Percentiles rank a stretch among this genome's conserved stretches.
phyloP scores from a whole-genome alignment of 2,797 vertebrate genomes.

The Telmatherina bonti region DNA sequence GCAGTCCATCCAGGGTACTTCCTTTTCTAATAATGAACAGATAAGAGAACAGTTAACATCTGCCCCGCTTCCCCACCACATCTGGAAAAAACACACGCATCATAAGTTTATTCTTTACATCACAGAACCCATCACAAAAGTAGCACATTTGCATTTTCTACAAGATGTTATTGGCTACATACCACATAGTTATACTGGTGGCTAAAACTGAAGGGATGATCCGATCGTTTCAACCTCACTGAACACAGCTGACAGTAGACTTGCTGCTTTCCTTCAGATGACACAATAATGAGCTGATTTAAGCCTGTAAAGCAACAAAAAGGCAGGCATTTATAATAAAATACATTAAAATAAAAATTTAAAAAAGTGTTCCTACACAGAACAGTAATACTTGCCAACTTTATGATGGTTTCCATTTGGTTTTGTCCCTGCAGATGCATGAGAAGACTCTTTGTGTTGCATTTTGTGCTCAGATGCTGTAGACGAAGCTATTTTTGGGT shows the following conservation, averaged over 20 bases:
- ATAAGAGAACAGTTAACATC: too few relatives aligned
- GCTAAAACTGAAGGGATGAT: neutral
- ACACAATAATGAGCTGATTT: slow-evolving; percentile 44
- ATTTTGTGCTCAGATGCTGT: neutral
- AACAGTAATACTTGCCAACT: slow-evolving; percentile 56
- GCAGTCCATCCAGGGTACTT: slow-evolving; percentile 37
- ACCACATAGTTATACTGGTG: slow-evolving; percentile 69
- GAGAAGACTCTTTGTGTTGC: neutral
- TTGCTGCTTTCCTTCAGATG: slow-evolving; percentile 36
- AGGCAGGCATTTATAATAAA: neutral
- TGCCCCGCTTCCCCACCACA: too few relatives aligned
- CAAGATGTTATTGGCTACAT: neutral
- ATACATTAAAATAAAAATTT: neutral
- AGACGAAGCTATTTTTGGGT: neutral
- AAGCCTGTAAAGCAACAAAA: slow-evolving; percentile 38
- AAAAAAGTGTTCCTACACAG: neutral
- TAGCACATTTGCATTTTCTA: neutral
- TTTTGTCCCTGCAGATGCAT: neutral
- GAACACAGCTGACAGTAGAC: slow-evolving; percentile 70
- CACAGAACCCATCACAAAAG: too few relatives aligned
- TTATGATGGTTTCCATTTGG: neutral
- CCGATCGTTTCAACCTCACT: slow-evolving; percentile 2
- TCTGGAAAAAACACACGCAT: too few relatives aligned
- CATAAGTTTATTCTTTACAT: too few relatives aligned
- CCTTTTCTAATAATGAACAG: slow-evolving; percentile 44